Evolutionary conservation across 1,140 invertebrate species (phyloP), one percentile per base, ranked within the genome.

Genomic region (Plectrocnemia conspersa): DNA sequence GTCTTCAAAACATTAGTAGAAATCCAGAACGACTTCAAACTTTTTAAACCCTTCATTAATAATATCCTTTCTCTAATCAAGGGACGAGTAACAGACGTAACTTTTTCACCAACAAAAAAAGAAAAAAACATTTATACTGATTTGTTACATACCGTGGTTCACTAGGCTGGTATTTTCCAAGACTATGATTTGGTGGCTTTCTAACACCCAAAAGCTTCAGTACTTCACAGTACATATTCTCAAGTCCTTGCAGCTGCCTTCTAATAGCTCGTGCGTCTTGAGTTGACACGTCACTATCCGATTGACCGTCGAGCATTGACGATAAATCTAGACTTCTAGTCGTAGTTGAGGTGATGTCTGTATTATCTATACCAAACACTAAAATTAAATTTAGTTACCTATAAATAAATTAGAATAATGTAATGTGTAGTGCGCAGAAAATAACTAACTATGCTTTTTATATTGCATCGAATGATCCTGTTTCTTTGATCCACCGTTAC

Each of bases 181-280:
- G 44, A 33, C 60, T 65, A 22, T 4, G 66, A 59, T 0, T 75
- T 16, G 65, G 65, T 29, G 72, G 74, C 54, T 79, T 80, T 59
- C 84, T 82, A 0, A 84, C 84, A 2, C 88, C 87, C 1, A 93
- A 71, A 45, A 90, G 74, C 71, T 89, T 89, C 54, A 92, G 68
- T 23, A 93, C 86, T 80, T 89, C 75, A 16, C 83, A 83, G 65
- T 95, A 94, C 90, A 93, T 93, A 54, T 80, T 84, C 76, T 94
- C 91, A 7, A 95, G 75, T 1, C 88, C 88, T 64, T 91, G 84
- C 15, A 95, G 70, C 65, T 93, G 89, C 53, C 88, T 83, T 36
- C 88, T 77, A 23, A 92, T 90, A 2, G 85, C 83, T 58, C 83
- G 74, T 0, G 86, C 85, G 68, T 91, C 87, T 13, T 85, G 85